phyloP scores from a whole-genome alignment of 2,797 vertebrate genomes.

The Alouatta caraya region DNA sequence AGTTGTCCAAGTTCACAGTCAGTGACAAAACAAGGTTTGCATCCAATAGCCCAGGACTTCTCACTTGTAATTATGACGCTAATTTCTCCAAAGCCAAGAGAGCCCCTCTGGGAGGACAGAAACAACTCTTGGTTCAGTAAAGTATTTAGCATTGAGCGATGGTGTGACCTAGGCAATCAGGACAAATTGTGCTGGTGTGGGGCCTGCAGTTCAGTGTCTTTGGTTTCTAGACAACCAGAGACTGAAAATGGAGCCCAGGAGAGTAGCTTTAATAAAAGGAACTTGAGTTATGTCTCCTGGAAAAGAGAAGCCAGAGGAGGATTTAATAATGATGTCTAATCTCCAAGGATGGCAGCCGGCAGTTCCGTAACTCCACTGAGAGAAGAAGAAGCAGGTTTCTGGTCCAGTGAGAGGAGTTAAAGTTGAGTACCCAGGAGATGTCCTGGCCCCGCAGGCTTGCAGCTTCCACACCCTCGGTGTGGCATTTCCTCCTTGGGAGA shows the following conservation, averaged over 20 bases:
- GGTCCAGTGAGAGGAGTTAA: neutral
- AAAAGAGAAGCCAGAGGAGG: neutral
- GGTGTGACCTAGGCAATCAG: neutral
- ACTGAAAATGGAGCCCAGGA: neutral
- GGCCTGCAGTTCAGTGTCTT: neutral
- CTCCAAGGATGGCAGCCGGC: neutral
- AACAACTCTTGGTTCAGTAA: neutral
- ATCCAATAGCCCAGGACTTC: neutral
- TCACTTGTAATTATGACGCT: neutral
- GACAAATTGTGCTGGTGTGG: neutral
- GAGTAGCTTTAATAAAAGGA: conserved; percentile 38
- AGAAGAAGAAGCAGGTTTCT: neutral
- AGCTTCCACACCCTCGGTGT: rapidly evolving
- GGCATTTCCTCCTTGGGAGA: neutral
- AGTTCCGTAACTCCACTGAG: neutral
- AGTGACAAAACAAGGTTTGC: neutral
- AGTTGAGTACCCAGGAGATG: neutral
- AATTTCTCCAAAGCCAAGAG: neutral
- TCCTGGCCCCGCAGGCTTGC: neutral
- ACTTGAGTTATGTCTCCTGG: conserved; percentile 17
- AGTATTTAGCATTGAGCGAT: neutral
- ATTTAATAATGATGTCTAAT: neutral
- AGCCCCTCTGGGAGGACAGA: neutral
- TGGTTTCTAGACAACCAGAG: neutral
- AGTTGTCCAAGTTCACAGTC: neutral